Conservation (phyloP, 2,888 invertebrate species). For the Sturmia bella region DNA sequence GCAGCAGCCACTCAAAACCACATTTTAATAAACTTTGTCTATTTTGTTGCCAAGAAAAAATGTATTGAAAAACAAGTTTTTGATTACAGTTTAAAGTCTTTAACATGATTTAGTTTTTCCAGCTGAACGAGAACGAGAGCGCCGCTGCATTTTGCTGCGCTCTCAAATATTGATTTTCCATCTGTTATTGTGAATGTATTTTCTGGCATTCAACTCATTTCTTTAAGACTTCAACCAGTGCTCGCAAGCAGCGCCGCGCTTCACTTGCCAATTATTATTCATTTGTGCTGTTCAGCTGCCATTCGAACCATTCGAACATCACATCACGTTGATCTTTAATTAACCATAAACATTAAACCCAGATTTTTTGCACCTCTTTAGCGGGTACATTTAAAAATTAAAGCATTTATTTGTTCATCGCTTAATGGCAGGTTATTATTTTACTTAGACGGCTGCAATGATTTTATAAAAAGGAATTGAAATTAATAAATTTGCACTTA, state of each 20-base stretch:
- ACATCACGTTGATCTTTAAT: constrained; percentile 4
- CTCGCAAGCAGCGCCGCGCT: not conserved
- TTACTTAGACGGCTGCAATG: no score
- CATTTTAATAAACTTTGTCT: constrained; percentile 10
- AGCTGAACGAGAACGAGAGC: not conserved
- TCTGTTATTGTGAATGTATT: constrained; percentile 41
- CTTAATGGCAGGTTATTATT: constrained; percentile 6
- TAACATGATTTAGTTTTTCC: constrained; percentile 67
- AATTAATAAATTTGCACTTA: no score
- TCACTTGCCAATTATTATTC: not conserved
- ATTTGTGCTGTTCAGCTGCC: not conserved
- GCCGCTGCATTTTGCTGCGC: not conserved
- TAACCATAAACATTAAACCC: not conserved
- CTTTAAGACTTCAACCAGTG: not conserved
- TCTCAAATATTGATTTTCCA: constrained; percentile 25
- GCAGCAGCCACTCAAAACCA: not conserved
- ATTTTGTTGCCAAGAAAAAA: constrained; percentile 31
- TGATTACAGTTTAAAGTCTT: constrained; percentile 9
- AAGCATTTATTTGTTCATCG: not conserved
- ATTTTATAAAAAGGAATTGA: no score
- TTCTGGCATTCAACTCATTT: not conserved
- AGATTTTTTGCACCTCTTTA: constrained; percentile 31
- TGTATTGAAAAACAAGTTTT: constrained; percentile 54
- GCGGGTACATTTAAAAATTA: constrained; percentile 35
- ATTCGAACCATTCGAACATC: no score